Conservation (phyloP, 2,888 invertebrate species). For the Thysanoteuthis rhombus region DNA sequence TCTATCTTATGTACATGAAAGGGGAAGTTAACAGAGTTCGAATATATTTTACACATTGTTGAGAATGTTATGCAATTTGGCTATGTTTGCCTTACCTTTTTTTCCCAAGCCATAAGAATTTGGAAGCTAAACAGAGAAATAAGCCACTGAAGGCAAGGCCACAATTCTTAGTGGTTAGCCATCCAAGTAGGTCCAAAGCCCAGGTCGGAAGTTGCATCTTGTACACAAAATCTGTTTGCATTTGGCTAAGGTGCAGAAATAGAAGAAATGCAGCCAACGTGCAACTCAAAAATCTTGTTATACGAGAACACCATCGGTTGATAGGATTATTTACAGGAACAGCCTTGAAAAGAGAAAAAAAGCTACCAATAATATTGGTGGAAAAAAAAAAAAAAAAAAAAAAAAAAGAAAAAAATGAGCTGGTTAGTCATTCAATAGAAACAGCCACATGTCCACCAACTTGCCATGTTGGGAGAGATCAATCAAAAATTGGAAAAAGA, state of each 20-base stretch:
- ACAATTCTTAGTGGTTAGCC: conserved; percentile 31
- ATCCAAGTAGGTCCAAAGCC: conserved; percentile 28
- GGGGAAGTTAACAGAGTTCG: too few species aligned
- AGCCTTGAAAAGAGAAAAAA: neutral
- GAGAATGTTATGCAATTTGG: too few species aligned
- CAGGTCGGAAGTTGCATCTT: neutral
- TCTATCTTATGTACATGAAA: too few species aligned
- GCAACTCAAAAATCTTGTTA: neutral
- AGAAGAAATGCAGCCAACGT: neutral
- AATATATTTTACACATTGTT: too few species aligned
- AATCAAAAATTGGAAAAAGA: too few species aligned
- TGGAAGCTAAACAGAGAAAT: conserved; percentile 38
- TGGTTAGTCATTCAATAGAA: too few species aligned
- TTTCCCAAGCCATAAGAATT: conserved; percentile 40
- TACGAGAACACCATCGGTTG: neutral
- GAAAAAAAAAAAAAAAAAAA: too few species aligned
- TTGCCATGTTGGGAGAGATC: too few species aligned
- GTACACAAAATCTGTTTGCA: neutral
- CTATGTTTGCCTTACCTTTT: conserved; percentile 37
- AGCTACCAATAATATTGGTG: too few species aligned
- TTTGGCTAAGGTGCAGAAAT: neutral
- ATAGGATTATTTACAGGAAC: neutral
- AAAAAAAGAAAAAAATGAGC: too few species aligned
- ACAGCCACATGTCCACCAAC: too few species aligned
- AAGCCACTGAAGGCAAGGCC: conserved; percentile 37